Evolutionary conservation across 1,140 invertebrate species (phyloP).

Genomic region (Formica selysi): DNA sequence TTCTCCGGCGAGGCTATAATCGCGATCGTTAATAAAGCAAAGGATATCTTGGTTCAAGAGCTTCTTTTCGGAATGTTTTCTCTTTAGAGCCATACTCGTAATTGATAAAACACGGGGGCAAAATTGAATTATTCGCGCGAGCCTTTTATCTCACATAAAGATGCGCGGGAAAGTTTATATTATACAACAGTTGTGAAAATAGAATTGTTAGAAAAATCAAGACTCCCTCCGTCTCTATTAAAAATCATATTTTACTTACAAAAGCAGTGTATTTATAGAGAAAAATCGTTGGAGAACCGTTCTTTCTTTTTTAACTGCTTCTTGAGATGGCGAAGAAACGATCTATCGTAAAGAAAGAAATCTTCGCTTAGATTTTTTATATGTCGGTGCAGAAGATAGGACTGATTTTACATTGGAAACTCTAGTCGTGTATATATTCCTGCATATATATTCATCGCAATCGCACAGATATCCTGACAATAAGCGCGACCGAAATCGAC

Average conservation of each 20-base stretch:
- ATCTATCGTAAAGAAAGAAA: not conserved
- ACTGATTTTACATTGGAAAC: not conserved
- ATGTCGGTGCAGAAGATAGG: not conserved
- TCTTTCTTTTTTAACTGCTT: not conserved
- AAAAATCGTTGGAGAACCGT: not conserved
- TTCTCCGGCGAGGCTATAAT: slow-evolving; percentile 7
- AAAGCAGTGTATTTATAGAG: not conserved
- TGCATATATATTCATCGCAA: not conserved
- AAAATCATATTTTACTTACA: not conserved
- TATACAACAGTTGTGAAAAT: not conserved
- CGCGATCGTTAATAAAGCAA: slow-evolving; percentile 54
- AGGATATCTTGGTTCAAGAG: slow-evolving; percentile 4
- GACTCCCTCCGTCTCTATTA: not conserved
- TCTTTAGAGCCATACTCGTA: not conserved
- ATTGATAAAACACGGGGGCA: not conserved
- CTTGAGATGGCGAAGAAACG: not conserved
- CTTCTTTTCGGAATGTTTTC: not conserved
- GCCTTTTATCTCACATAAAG: not conserved
- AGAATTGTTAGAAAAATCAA: not conserved
- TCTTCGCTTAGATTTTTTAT: not conserved
- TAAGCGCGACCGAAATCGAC: slow-evolving; percentile 23
- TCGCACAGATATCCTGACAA: not conserved
- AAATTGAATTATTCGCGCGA: slow-evolving; percentile 9
- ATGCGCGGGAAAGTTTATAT: not conserved
- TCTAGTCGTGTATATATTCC: not conserved